Base-by-base conservation (phyloP, 2,113 vertebrate genomes). In the Vicugna pacos region DNA sequence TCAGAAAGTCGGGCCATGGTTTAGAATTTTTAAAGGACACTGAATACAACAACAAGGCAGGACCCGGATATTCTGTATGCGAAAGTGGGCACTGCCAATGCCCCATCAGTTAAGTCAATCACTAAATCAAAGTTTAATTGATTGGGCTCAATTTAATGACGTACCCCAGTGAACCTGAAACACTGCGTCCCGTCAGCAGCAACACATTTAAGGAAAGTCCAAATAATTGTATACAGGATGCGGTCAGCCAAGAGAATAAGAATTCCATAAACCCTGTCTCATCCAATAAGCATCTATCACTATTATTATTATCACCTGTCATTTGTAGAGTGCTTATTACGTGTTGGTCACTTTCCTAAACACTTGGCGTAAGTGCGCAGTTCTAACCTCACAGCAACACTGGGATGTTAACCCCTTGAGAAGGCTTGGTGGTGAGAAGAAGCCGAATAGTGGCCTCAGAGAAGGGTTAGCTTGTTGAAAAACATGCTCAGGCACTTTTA, bases 121-220 rank as follows among this genome's bases (percentile, higher is more conserved):
- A 64, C 76, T 67, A 92, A 94, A 70, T 14, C 26, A 79, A 52
- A 42, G 15, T 56, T 95, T 80, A 93, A 86, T 19, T 64, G n/a
- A 72, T 76, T 52, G 5, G 32, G 28, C 2, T 96, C 3, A 56
- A 19, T 94, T 95, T 94, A 90, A 72, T 50, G 12, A 72, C 19
- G 75, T 14, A 35, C 0, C 67, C n/a, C 79, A 58, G 17, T 38
- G 42, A 92, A 48, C 8, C 5, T 83, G 52, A 89, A 93, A 1
- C 14, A n/a, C 1, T 30, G 2, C 12, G 9, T 54, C 42, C 10
- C 56, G 20, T 38, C 73, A 72, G 11, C 48, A 89, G 8, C 32
- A 42, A 32, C 35, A 79, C 30, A 56, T 64, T 62, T 89, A 72
- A 88, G 65, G 88, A 95, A 93, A 35, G 35, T 35, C 70, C 81